Base-by-base conservation (phyloP, 2,888 invertebrate genomes). In the Chloroclystis v-ata region DNA sequence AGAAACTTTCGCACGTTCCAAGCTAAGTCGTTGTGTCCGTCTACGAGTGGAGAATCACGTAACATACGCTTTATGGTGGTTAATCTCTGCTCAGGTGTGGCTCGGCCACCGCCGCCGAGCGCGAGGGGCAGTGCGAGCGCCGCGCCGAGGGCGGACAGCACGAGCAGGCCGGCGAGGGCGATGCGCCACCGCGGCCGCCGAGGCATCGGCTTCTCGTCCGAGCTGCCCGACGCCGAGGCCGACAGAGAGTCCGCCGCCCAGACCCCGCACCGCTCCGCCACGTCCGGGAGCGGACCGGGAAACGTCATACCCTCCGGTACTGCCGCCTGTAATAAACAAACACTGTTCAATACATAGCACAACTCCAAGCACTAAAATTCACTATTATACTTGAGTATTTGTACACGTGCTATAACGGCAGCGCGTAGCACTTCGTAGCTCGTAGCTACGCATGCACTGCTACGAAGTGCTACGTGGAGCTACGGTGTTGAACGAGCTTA, bases 1-100 rank as follows among this genome's bases (percentile, higher is more conserved):
- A 95, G 91, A 82, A 95, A 95, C 78, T 95, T 95, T 53, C 95
- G 89, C 54, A 96, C 92, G 78, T 96, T 96, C 95, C 96, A 96
- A 25, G 96, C 95, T 67, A 95, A 89, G 75, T 96, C 95, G 81
- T 96, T 94, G 83, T 95, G 95, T 54, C 94, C 95, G 74, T 95
- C 93, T 62, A 93, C 91, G 57, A 93, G 89, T 43, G 93, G 93
- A 44, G 91, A 90, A 75, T 92, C 92, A 60, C 91, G 89, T 61
- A 93, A 86, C 76, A 93, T 89, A 61, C 91, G 89, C 58, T 90
- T 89, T 63, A 92, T 89, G 57, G 90, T 90, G 58, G 91, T 90
- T 59, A 93, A 86, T 53, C 92, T 89, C 74, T 92, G 91, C 72
- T 91, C 90, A 45, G 90, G 90, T 46, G 87, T 84, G 49, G 82